Evolutionary conservation across 2,113 vertebrate species (phyloP), one percentile per base, ranked within the genome.

Genomic region (Mormyrus iriodes): DNA sequence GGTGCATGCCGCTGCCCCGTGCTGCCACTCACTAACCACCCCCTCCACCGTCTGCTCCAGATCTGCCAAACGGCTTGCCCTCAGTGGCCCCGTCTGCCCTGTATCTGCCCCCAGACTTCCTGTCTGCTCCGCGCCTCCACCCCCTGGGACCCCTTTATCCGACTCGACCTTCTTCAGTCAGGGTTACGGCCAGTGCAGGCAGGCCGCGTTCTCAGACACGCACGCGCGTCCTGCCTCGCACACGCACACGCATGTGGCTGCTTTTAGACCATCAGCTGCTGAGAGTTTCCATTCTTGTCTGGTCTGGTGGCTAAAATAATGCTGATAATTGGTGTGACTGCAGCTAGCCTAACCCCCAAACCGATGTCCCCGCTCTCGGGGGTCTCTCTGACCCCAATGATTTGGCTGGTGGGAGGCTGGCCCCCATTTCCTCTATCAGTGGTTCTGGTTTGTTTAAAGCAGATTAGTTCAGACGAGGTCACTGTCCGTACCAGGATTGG

Each of bases 301-400:
- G 79, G 91, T 92, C 90, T 93, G 90, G 90, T 92, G 91, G 21
- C 92, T 91, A 93, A 94, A 95, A 94, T 94, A 95, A 91, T 1
- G 61, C 65, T 2, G 4, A 91, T 90, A 90, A 83, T 91, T 89
- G 90, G 93, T 91, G 89, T 92, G 93, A 92, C 90, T 51, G 48
- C 84, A 85, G 46, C 91, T 87, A 92, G 88, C 92, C 93, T 91
- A 92, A 92, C 91, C 93, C 85, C 42, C 89, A n/a, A 39, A 93
- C 91, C 91, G 90, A 92, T 91, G 85, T 93, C 92, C 93, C 90
- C 91, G 0, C 9, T 0, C 53, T 87, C 84, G 31, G 61, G 76
- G 53, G 88, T 88, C 46, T 88, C n/a, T 86, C 61, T 35, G 46
- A 35, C 39, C 19, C n/a, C n/a, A n/a, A 10, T 21, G 73, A 69